Conservation (phyloP, 1,140 invertebrate species). For the Aphaenogaster ashmeadi region DNA sequence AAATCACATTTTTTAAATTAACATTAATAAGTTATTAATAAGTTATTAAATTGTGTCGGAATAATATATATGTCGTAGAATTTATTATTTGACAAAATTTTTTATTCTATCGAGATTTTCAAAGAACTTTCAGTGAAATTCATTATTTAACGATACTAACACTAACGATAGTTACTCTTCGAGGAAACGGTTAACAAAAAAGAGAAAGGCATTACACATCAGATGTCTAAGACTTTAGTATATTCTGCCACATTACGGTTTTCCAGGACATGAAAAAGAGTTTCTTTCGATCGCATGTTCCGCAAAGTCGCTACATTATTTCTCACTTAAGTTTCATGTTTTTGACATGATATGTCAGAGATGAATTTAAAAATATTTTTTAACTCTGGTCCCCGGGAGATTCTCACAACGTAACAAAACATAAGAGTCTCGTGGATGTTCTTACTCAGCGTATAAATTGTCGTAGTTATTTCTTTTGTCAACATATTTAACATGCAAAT, state of each 20-base stretch:
- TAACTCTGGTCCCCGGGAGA: conserved; percentile 15
- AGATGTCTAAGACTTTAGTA: conserved; percentile 25
- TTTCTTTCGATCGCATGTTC: conserved; percentile 20
- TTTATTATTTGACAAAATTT: background rate
- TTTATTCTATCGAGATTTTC: background rate
- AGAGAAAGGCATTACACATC: background rate
- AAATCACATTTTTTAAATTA: background rate
- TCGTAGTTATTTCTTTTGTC: conserved; percentile 35
- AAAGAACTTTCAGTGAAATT: background rate
- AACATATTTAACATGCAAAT: conserved; percentile 8
- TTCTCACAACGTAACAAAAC: background rate
- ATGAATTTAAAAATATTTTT: conserved; percentile 51
- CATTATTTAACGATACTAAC: background rate
- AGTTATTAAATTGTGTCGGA: background rate
- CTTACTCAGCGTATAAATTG: conserved; percentile 13
- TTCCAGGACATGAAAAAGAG: conserved; percentile 16
- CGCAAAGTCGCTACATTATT: conserved; percentile 49
- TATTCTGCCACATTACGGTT: background rate
- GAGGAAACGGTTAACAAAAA: conserved; percentile 35
- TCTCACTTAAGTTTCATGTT: conserved; percentile 43
- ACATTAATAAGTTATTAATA: background rate
- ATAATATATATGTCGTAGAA: background rate
- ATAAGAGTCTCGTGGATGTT: conserved; percentile 10
- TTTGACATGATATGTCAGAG: conserved; percentile 25
- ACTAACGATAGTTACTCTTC: background rate